Evolutionary conservation across 1,140 invertebrate species (phyloP), one percentile per base, ranked within the genome.

Genomic region (Drosophila rhopaloa): DNA sequence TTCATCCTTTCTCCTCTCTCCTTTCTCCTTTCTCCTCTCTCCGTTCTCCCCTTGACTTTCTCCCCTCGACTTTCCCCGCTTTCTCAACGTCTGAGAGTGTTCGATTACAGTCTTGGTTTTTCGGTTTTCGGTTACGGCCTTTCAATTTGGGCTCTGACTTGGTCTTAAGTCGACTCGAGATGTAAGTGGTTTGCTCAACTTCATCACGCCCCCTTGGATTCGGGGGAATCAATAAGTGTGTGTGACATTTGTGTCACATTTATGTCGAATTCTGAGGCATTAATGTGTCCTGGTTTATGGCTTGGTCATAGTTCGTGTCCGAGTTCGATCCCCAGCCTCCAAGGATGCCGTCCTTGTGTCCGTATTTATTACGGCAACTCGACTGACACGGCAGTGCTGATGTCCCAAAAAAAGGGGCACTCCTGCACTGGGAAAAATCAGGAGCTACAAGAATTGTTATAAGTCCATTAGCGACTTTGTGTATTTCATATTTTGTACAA

Each of bases 191-290:
- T 76, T 75, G 73, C 50, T 40, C 61, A 75, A 40, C 61, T 56
- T 66, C 60, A 51, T 13, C 46, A 41, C 32, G 4, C 27, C 37
- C 5, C 4, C 24, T 19, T n/a, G n/a, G 4, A 19, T 27, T 27
- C 19, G 37, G 13, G n/a, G 61, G 66, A 81, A 86, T 85, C 82
- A 78, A 85, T 86, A 85, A 74, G 74, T 80, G 74, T 66, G 62
- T 81, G 68, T 85, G 78, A 85, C 82, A 85, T 81, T 85, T 85
- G 82, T 85, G 81, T 85, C 82, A 85, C 81, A 86, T 85, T 86
- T 85, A 84, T 85, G 82, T 85, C 82, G 57, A 78, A 74, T 66
- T 81, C 37, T 67, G 82, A 67, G 78, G 82, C 68, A 84, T 86
- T 81, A 86, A 86, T 86, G 82, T 77, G 68, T 47, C 67, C 68